A percentile compares a stretch with the other conserved stretches of the same genome.
phyloP scores from a whole-genome alignment of 2,113 vertebrate genomes.

The Lampris megalopsis region DNA sequence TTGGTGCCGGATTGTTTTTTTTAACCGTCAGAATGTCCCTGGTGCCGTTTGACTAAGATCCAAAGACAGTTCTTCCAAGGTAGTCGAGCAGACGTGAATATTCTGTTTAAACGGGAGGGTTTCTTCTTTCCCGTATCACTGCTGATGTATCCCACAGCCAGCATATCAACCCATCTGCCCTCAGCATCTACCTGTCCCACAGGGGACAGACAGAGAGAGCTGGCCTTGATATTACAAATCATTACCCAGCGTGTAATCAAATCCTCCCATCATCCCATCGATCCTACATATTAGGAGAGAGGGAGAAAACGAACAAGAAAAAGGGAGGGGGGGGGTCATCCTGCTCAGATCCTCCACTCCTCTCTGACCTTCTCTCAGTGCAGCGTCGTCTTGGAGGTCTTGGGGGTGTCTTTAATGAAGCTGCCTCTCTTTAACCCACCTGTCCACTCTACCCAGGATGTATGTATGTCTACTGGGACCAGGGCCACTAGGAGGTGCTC shows the following conservation, averaged over 20 bases:
- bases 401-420: slow-evolving; percentile 64
- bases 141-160: slow-evolving; percentile 13
- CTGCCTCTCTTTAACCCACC: slow-evolving; percentile 65
- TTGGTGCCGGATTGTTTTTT: slow-evolving; percentile 24
- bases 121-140: neutral
- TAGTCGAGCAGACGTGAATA: slow-evolving; percentile 15
- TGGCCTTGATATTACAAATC: slow-evolving; percentile 20
- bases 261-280: slow-evolving; percentile 39
- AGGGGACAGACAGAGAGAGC: slow-evolving; percentile 14
- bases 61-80: slow-evolving; percentile 38
- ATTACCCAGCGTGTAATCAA: slow-evolving; percentile 51
- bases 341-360: slow-evolving; percentile 51
- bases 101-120: slow-evolving; percentile 20
- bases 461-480: slow-evolving; percentile 59
- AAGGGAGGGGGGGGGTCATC: neutral
- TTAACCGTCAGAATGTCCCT: slow-evolving; percentile 23
- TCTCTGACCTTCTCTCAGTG: slow-evolving; percentile 55
- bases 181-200: slow-evolving; percentile 30
- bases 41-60: neutral
- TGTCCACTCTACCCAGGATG: slow-evolving; percentile 64
- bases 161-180: slow-evolving; percentile 27
- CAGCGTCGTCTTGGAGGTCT: slow-evolving; percentile 45
- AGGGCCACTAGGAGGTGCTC: slow-evolving; percentile 9
- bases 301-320: neutral
- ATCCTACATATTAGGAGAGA: neutral